phyloP scores from a whole-genome alignment of 2,888 invertebrate species.

The Drosophila ustulata region DNA sequence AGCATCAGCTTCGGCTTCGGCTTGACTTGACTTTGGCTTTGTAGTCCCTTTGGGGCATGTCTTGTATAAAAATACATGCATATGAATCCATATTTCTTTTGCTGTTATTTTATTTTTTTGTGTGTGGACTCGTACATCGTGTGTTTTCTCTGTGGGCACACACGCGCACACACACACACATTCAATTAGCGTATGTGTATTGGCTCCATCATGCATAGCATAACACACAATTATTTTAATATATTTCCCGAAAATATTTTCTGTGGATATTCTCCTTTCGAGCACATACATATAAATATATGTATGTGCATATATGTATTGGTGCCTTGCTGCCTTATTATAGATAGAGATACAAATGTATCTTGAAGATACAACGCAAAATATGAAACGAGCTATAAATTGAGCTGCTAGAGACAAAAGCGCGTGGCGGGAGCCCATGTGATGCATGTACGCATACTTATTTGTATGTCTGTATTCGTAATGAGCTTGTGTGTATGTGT shows the following conservation, averaged over 20 bases:
- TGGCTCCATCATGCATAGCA: constrained; percentile 52
- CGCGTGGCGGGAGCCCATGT: constrained; percentile 54
- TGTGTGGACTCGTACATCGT: constrained; percentile 22
- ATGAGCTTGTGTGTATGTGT: constrained; percentile 22
- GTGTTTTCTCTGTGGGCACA: constrained; percentile 48
- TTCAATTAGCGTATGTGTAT: constrained; percentile 62
- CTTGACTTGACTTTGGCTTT: constrained; percentile 57
- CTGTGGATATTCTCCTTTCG: constrained; percentile 31
- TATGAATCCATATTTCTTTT: constrained; percentile 54
- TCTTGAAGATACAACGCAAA: constrained; percentile 45
- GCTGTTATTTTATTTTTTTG: constrained; percentile 6
- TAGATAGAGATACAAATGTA: constrained; percentile 64
- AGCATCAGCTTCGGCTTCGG: constrained; percentile 22
- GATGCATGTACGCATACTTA: not conserved
- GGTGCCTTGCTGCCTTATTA: constrained; percentile 54
- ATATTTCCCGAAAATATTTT: constrained; percentile 45
- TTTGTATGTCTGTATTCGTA: not conserved
- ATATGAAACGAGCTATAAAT: constrained; percentile 50
- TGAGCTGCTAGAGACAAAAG: constrained; percentile 52
- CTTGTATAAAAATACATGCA: constrained; percentile 63
- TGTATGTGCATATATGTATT: not conserved
- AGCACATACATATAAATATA: not conserved
- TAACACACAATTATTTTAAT: constrained; percentile 63
- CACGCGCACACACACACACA: constrained; percentile 19
- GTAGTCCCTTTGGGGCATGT: constrained; percentile 73